A percentile compares a stretch with the other conserved stretches of the same genome.
Conservation (phyloP, 2,888 invertebrate species). For the Pristionchus fissidentatus region DNA sequence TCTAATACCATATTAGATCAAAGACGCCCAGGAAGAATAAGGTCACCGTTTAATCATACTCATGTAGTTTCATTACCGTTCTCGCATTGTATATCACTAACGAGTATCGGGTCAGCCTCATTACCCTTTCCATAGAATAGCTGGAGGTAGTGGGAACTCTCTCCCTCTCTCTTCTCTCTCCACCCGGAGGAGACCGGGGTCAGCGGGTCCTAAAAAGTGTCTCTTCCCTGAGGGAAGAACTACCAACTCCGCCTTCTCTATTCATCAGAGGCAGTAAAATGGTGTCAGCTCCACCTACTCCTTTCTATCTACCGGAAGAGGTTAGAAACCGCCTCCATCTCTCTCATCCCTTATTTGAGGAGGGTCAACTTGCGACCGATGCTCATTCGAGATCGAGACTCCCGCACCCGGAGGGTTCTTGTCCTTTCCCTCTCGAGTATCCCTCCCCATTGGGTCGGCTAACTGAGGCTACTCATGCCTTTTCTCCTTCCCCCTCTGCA, state of each 20-base stretch:
- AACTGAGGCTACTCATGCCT: not conserved
- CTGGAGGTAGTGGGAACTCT: not conserved
- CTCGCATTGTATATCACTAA: conserved; percentile 31
- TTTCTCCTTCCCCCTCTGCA: not conserved
- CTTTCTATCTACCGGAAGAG: conserved; percentile 35
- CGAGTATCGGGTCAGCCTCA: conserved; percentile 37
- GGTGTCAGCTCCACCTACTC: conserved; percentile 44
- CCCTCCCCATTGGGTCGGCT: not conserved
- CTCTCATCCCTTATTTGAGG: conserved; percentile 41
- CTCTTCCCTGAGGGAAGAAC: conserved; percentile 30
- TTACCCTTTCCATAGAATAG: conserved; percentile 36
- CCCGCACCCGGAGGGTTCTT: not conserved
- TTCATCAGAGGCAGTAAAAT: conserved; percentile 40
- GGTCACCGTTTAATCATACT: not conserved
- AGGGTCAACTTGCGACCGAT: conserved; percentile 31
- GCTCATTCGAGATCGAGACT: conserved; percentile 18
- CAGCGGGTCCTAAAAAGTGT: conserved; percentile 36
- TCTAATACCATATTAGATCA: conserved; percentile 13
- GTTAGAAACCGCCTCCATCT: not conserved
- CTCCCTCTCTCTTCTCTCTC: no score
- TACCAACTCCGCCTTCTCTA: conserved; percentile 28
- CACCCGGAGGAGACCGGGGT: conserved; percentile 18
- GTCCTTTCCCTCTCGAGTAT: conserved; percentile 21
- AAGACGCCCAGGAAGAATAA: not conserved
- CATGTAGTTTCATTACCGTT: conserved; percentile 38